Base-by-base conservation (phyloP, 1,140 invertebrate genomes). In the Camponotus vicinus region DNA sequence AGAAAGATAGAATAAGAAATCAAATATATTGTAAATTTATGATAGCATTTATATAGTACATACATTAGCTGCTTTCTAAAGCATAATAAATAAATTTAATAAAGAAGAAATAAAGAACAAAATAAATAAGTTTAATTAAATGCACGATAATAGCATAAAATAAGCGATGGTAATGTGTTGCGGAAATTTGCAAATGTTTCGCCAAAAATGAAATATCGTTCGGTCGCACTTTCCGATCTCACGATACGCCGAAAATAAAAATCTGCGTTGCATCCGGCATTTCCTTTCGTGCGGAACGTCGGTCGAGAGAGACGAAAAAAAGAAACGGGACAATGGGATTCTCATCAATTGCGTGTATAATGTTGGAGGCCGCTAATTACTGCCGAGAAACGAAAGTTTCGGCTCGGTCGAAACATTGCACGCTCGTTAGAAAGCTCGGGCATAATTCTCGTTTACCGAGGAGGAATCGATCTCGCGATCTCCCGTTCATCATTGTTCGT, bases 381-480 rank as follows among this genome's bases (percentile, higher is more conserved):
- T 70, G 57, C 13, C 45, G 55, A 55, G 87, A 86, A 91, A 92
- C 85, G 92, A 93, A 93, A 92, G 92, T 93, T 84, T 76, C 82
- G 45, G 49, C 5, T 80, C 55, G 63, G 55, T 45, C 61, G 69
- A 79, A 88, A 64, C 73, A 59, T 37, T 57, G 27, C 27, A 37
- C 42, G 79, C 45, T 42, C 27, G 61, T 55, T 88, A 86, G 87
- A 89, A 89, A 89, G 89, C 86, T 80, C 49, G 32, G 76, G 77
- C 85, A 91, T 86, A 90, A 80, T 79, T 88, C 67, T 70, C 86
- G 90, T 83, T 90, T 91, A 89, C 77, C 88, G 86, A 49, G 83
- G 45, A 88, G 84, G 80, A 91, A 93, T 93, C 91, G 93, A 93
- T 93, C 91, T 92, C 92, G 45, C 45, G 90, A 89, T 85, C 15